Evolutionary conservation across 2,113 vertebrate genomes (phyloP).

Genomic region (Lynx canadensis): DNA sequence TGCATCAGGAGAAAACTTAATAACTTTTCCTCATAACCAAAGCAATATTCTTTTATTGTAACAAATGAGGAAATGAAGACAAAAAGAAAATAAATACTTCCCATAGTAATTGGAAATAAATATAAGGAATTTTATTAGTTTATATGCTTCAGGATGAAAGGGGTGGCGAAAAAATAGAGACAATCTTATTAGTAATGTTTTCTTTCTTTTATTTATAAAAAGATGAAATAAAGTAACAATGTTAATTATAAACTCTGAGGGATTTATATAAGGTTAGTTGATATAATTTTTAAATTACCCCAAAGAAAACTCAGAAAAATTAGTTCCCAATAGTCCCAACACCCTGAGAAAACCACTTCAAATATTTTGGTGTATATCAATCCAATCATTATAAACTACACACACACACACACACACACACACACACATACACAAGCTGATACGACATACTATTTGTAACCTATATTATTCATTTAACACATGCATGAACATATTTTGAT

Average conservation of each 20-base stretch:
- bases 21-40: slow-evolving; percentile 61
- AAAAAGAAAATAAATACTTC: slow-evolving; percentile 60
- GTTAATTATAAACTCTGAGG: slow-evolving; percentile 16
- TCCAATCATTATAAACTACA: background rate
- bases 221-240: background rate
- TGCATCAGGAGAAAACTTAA: slow-evolving; percentile 53
- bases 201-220: slow-evolving; percentile 38
- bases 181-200: background rate
- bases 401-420: background rate
- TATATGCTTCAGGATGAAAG: background rate
- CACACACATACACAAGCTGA: background rate
- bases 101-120: slow-evolving; percentile 36
- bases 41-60: slow-evolving; percentile 58
- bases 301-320: background rate
- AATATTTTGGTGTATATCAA: background rate
- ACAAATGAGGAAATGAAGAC: slow-evolving; percentile 54
- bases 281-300: background rate
- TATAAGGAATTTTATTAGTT: slow-evolving; percentile 38
- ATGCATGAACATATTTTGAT: background rate
- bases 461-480: background rate
- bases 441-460: background rate
- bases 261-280: background rate
- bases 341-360: background rate
- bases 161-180: background rate
- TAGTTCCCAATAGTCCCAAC: background rate